Conservation (phyloP, 2,113 vertebrate species). For the Sylvia atricapilla region DNA sequence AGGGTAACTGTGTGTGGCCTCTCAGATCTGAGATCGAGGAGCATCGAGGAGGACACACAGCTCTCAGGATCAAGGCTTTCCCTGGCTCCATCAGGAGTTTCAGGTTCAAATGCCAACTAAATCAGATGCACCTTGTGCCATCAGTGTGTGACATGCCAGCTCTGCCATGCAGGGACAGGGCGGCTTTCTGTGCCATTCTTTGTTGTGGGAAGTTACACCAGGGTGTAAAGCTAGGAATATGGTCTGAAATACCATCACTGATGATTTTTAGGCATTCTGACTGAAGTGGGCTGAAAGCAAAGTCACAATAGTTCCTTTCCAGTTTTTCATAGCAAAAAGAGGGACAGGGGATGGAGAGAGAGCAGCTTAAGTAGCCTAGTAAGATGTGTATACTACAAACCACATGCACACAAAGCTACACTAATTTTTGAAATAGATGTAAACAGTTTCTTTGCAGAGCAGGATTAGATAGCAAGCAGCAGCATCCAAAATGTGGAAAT, state of each 20-base stretch:
- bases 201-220: neutral
- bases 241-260: neutral
- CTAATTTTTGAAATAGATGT: neutral
- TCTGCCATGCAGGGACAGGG: neutral
- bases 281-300: neutral
- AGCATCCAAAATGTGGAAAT: neutral
- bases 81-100: neutral
- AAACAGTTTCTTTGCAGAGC: neutral
- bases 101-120: neutral
- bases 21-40: neutral
- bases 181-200: neutral
- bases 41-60: rapidly evolving
- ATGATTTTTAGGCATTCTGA: neutral
- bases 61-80: neutral
- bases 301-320: neutral
- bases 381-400: neutral
- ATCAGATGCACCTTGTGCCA: neutral
- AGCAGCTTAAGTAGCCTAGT: neutral
- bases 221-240: neutral
- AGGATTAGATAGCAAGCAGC: neutral
- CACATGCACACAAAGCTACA: neutral
- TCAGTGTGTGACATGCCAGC: neutral
- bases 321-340: neutral
- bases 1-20: neutral
- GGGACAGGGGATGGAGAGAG: neutral